A percentile compares a stretch with the other conserved stretches of the same genome.
phyloP scores from a whole-genome alignment of 2,888 invertebrate genomes.

The Acrobasis consociella region DNA sequence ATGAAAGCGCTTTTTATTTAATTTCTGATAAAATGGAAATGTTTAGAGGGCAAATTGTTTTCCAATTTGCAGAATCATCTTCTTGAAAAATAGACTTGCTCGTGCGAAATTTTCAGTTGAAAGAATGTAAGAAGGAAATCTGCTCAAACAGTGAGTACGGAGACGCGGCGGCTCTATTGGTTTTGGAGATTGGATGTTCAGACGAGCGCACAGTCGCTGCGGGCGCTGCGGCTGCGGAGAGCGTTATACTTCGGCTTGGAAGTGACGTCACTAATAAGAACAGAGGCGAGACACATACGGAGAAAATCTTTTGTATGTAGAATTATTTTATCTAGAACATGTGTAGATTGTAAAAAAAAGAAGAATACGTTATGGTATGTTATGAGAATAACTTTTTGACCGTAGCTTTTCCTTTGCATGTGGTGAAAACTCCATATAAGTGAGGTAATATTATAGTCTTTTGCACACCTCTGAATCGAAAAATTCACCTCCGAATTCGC shows the following conservation, averaged over 20 bases:
- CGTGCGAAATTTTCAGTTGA: background rate
- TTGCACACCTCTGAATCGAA: too few relatives aligned
- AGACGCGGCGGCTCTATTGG: constrained; percentile 2
- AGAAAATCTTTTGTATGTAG: too few relatives aligned
- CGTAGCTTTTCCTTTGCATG: too few relatives aligned
- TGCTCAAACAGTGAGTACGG: background rate
- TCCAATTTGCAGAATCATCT: background rate
- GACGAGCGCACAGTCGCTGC: background rate
- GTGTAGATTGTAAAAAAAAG: too few relatives aligned
- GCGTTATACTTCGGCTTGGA: background rate
- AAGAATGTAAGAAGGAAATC: background rate
- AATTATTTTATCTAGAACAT: too few relatives aligned
- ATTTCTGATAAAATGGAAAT: background rate
- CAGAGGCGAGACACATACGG: background rate
- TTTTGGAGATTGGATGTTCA: constrained; percentile 12
- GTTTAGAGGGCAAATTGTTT: background rate
- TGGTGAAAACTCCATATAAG: too few relatives aligned
- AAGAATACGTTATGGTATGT: too few relatives aligned
- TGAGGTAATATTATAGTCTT: too few relatives aligned
- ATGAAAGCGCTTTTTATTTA: constrained; percentile 5
- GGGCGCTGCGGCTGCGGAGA: background rate
- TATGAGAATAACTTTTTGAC: too few relatives aligned
- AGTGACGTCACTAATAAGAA: background rate
- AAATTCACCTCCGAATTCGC: too few relatives aligned
- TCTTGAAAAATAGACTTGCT: background rate